Evolutionary conservation across 1,140 invertebrate genomes (phyloP).

Genomic region (Copidosoma floridanum): DNA sequence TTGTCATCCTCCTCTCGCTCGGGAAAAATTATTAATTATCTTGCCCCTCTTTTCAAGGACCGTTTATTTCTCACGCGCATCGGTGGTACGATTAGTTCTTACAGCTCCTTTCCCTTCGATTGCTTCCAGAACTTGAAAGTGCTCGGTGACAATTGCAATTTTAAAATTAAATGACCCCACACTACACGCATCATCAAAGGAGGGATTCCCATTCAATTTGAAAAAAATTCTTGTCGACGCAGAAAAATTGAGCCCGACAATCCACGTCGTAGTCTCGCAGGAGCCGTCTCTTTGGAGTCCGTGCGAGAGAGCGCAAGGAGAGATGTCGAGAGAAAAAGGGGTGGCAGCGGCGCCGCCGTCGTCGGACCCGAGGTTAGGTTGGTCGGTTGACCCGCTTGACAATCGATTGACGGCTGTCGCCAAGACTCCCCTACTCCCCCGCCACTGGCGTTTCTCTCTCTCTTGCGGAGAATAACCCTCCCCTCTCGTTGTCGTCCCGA

Average conservation of each 20-base stretch:
- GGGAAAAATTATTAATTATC: slow-evolving; percentile 9
- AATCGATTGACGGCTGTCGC: slow-evolving; percentile 59
- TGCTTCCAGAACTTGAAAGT: too few species aligned
- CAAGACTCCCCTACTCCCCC: slow-evolving; percentile 49
- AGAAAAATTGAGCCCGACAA: too few species aligned
- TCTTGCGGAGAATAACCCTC: background rate
- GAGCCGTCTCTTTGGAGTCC: slow-evolving; percentile 19
- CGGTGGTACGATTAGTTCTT: too few species aligned
- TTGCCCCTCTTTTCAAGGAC: background rate
- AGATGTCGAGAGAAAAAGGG: slow-evolving; percentile 1
- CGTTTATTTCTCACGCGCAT: too few species aligned
- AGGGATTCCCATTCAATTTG: too few species aligned
- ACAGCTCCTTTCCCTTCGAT: too few species aligned
- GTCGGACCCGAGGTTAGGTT: slow-evolving; percentile 47
- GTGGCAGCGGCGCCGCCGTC: slow-evolving; percentile 10
- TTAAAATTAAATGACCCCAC: too few species aligned
- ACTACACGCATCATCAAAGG: too few species aligned
- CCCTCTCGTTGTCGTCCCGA: background rate
- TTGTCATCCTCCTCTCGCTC: background rate
- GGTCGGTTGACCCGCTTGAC: slow-evolving; percentile 56
- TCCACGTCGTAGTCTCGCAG: too few species aligned
- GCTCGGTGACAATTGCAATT: too few species aligned
- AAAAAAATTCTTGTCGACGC: background rate
- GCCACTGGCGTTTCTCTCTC: slow-evolving; percentile 16
- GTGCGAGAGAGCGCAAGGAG: slow-evolving; percentile 18